Evolutionary conservation across 1,140 invertebrate genomes (phyloP), one percentile per base, ranked within the genome.

Genomic region (Mamestra configurata): DNA sequence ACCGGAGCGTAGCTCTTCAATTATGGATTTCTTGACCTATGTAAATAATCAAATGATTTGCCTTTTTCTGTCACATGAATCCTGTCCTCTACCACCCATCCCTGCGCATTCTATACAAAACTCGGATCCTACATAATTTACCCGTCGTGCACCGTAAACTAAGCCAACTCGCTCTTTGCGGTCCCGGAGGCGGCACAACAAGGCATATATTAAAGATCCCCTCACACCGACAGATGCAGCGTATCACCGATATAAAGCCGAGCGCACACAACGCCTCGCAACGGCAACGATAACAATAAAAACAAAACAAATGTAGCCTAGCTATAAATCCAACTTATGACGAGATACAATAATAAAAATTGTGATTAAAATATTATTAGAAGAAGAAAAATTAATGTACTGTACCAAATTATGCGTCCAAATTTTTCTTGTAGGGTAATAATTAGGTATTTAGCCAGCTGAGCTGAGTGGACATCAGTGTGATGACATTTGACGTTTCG

Each of bases 371-470:
- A 86, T 59, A 49, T 81, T 79, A 59, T 61, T 72, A 79, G 27
- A 61, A 73, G 40, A 75, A 75, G 31, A 75, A 80, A 57, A 80
- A 57, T 70, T 76, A 40, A 77, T 79, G 77, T 83, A 89, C 83
- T 90, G 85, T 90, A 92, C 88, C 88, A 94, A 92, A 91, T 84
- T 87, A 94, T 86, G 92, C 92, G 92, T 94, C 92, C 92, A 94
- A 94, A 87, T 90, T 89, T 90, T 90, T 86, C 86, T 35, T 22
- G 46, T 68, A 66, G 46, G 51, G 31, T 66, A 77, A n/a, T n/a
- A n/a, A 46, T 77, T 77, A 89, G 88, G 87, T 92, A 91, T 49
- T 49, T 89, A 88, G 27, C 53, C 73, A 80, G 80, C 70, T 73
- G 70, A 81, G 84, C 76, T 46, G 77, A 78, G 80, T 59, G 70